Base-by-base conservation (phyloP, 2,797 vertebrate species). In the Capromys pilorides region DNA sequence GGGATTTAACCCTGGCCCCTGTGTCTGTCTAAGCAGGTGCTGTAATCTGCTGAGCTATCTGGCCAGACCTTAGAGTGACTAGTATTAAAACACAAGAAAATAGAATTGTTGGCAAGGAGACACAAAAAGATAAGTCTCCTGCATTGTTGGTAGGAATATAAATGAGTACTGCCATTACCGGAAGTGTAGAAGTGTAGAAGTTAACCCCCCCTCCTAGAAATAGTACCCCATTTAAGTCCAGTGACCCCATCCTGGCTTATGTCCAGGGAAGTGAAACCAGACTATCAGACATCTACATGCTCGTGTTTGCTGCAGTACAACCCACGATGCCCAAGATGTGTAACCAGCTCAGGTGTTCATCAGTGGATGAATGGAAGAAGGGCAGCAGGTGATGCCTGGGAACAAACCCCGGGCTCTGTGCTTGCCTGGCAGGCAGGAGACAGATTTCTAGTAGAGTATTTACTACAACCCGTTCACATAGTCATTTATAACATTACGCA, bases 391-490 rank as follows among this genome's bases (percentile, higher is more conserved):
- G 16, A 14, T 8, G 66, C 26, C 13, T 26, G 12, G 39, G 24
- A 41, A 41, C 10, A 39, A 73, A 41, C 54, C 54, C 14, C 16
- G 54, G 54, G 4, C 16, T 57, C 54, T 57, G 54, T 57, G 54
- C 54, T 18, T 57, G 54, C 54, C 54, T 57, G 4, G 54, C 54
- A 57, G 54, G 36, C 16, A 94, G 57, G 36, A 93, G 39, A 91
- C 24, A 75, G 62, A 49, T 59, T 86, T 33, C n/a, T 67, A 91
- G 90, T 14, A 83, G 6, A 87, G 28, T 81, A 94, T 81, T 93
- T 94, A 86, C 49, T 45, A 51, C 33, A n/a, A 93, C 41, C 45
- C 94, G 81, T 94, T 83, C 62, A 95, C 94, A 91, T 28, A 83
- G 67, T 77, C 92, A 92, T 93, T 88, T 92, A 82, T 88, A 91